Evolutionary conservation across 2,888 invertebrate species (phyloP).

Genomic region (Callimorpha dominula): DNA sequence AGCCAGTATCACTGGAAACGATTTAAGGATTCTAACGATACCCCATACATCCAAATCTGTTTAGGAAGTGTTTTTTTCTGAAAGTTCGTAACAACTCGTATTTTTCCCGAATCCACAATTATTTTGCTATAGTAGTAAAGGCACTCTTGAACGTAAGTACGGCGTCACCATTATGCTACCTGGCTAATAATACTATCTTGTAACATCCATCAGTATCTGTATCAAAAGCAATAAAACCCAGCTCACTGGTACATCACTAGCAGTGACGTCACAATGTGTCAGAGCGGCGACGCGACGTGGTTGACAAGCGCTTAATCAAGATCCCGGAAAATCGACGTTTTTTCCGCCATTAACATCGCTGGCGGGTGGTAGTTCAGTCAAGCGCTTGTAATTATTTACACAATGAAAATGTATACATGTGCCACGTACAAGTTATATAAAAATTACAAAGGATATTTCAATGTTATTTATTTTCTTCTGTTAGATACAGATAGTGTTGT

Average conservation of each 20-base stretch:
- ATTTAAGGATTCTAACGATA: too few species aligned
- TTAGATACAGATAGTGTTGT: too few species aligned
- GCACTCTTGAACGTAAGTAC: not conserved
- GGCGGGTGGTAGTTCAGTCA: slow-evolving; percentile 25
- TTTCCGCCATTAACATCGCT: slow-evolving; percentile 46
- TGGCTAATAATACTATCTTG: not conserved
- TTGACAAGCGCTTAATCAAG: slow-evolving; percentile 56
- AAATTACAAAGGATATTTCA: not conserved
- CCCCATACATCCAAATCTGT: too few species aligned
- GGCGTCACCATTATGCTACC: not conserved
- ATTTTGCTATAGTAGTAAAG: too few species aligned
- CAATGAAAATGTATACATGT: not conserved
- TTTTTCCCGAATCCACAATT: too few species aligned
- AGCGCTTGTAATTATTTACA: slow-evolving; percentile 21
- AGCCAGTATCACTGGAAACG: too few species aligned
- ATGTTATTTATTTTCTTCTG: not conserved
- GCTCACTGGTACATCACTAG: slow-evolving; percentile 36
- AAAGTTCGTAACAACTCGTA: too few species aligned
- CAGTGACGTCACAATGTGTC: slow-evolving; percentile 47
- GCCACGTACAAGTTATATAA: not conserved
- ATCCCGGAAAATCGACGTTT: slow-evolving; percentile 44
- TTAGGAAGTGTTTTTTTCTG: too few species aligned
- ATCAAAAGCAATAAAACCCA: slow-evolving; percentile 9
- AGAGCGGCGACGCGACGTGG: slow-evolving; percentile 34
- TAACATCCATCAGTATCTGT: not conserved